phyloP scores from a whole-genome alignment of 2,888 invertebrate genomes.

The Pristionchus fissidentatus region DNA sequence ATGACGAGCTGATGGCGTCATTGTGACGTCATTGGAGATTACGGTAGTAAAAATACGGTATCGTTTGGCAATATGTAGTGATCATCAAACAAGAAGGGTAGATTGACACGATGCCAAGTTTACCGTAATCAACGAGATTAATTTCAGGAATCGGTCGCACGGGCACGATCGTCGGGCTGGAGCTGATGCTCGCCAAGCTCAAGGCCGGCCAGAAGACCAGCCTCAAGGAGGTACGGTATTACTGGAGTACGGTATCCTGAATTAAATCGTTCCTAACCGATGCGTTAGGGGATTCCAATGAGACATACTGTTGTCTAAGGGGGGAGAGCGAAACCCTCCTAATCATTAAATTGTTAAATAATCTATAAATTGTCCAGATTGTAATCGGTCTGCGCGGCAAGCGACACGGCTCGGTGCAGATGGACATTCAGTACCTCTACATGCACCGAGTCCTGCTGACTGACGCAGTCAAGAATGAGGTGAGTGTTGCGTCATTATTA shows the following conservation, averaged over 20 bases:
- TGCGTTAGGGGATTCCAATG: neutral
- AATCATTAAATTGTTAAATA: too few relatives aligned
- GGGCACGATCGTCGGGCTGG: constrained; percentile 69
- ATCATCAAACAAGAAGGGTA: too few relatives aligned
- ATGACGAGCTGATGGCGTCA: neutral
- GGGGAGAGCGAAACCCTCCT: too few relatives aligned
- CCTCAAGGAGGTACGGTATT: constrained; percentile 49
- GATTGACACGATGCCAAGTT: neutral
- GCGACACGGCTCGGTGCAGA: constrained; percentile 67
- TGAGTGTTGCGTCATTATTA: neutral
- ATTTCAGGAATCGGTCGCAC: constrained; percentile 65
- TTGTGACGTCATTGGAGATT: neutral
- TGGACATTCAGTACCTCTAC: constrained; percentile 67
- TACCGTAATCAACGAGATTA: neutral
- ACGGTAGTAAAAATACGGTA: neutral
- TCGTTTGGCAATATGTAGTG: neutral
- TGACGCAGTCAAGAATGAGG: constrained; percentile 60
- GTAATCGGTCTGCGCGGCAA: constrained; percentile 61
- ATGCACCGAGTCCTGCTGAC: constrained; percentile 65
- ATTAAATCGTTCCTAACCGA: neutral
- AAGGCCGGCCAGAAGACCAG: constrained; percentile 55
- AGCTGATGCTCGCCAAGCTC: constrained; percentile 58
- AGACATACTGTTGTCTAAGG: too few relatives aligned
- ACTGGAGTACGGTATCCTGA: too few relatives aligned
- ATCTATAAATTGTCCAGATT: constrained; percentile 44